Base-by-base conservation (phyloP, 2,113 vertebrate genomes). In the Nyctereutes procyonoides region DNA sequence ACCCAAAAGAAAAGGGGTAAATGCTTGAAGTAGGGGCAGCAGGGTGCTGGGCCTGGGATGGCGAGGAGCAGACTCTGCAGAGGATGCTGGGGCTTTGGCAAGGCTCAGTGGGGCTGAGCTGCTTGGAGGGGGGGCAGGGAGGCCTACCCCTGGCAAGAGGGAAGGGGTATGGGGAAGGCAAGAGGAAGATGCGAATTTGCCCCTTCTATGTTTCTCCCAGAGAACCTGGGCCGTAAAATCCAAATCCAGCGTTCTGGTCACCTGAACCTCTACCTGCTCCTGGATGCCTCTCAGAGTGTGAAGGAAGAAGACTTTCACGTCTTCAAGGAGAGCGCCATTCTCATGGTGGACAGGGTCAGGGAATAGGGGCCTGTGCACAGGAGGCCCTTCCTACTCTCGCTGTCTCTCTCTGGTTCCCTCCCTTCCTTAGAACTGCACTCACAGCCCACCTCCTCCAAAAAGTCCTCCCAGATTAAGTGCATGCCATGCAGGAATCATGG, bases 231-330 rank as follows among this genome's bases (percentile, higher is more conserved):
- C 3, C 98, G 99, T 79, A 97, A 84, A 53, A 58, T 99, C 38
- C 98, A 85, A 15, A 97, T 99, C 74, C 97, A 97, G 89, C 95
- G 87, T 12, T 98, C 99, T 0, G 98, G 99, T 48, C 98, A 98
- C 15, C 98, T 99, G 94, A 99, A 99, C 53, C 71, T 99, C 62
- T 99, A 99, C 91, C 98, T 99, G 93, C 98, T 99, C n/a, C 95
- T 99, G 96, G 99, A 99, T 87, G 99, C 99, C 0, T 99, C 99
- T 3, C 99, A 99, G 93, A 99, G 99, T 60, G 99, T 99, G 92
- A 35, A 13, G 0, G 8, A 95, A 63, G 0, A 96, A 0, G 90
- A 98, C 43, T 99, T 99, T 86, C 1, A 93, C 0, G 22, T 83
- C 38, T 98, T 99, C 95, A 99, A 98, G 95, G 0, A 95, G 0